Evolutionary conservation across 2,797 vertebrate species (phyloP).

Genomic region (Botia kubotai): DNA sequence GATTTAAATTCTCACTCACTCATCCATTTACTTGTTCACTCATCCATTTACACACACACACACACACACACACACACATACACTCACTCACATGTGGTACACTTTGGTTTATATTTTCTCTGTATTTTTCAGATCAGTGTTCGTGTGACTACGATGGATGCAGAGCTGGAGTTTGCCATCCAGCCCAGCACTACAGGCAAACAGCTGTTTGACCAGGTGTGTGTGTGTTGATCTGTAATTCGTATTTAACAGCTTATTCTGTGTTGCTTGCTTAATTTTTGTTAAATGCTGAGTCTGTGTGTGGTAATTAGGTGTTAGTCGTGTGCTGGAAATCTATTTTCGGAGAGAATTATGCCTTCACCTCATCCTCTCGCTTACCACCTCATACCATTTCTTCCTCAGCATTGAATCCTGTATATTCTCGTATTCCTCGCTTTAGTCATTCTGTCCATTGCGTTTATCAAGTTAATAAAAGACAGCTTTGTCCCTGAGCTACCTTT

Average conservation of each 20-base stretch:
- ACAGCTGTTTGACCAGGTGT: conserved; percentile 96
- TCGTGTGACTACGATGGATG: conserved; percentile 97
- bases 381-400: background rate
- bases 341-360: conserved; percentile 9
- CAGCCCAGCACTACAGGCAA: conserved; percentile 98
- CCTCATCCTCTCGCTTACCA: conserved; percentile 16
- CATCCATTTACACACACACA: no score
- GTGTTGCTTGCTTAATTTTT: background rate
- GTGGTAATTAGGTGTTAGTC: background rate
- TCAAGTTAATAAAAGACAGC: conserved; percentile 48
- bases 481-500: conserved; percentile 55
- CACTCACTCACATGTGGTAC: no score
- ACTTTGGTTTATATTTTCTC: background rate
- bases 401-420: conserved; percentile 15
- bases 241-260: background rate
- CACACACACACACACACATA: no score
- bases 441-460: conserved; percentile 40
- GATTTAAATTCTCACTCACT: background rate
- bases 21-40: background rate
- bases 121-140: conserved; percentile 87
- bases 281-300: background rate
- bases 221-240: background rate
- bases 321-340: conserved; percentile 21
- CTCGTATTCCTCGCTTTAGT: conserved; percentile 25
- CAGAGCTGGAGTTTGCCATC: conserved; percentile 98